Conservation (phyloP, 2,113 vertebrate species). For the Dunckerocampus dactyliophorus region DNA sequence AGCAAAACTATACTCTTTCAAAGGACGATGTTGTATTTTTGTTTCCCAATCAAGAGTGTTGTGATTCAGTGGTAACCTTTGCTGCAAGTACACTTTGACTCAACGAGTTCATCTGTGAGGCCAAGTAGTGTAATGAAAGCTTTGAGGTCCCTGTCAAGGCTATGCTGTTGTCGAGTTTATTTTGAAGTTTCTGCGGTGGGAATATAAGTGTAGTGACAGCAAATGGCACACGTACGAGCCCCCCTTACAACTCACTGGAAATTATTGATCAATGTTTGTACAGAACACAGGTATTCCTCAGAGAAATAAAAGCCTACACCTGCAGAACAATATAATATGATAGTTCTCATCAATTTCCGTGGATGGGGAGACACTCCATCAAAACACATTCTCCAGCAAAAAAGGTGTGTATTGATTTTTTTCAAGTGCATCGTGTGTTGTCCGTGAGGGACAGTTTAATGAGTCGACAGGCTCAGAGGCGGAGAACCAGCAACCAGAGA, state of each 20-base stretch:
- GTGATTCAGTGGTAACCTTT: conserved; percentile 12
- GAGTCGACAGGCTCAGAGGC: conserved; percentile 66
- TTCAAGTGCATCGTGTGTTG: conserved; percentile 61
- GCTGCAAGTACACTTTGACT: conserved; percentile 16
- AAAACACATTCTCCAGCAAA: conserved; percentile 47
- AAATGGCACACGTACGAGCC: conserved; percentile 23
- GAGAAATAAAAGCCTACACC: conserved; percentile 64
- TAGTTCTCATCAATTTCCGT: conserved; percentile 56
- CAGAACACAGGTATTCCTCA: conserved; percentile 38
- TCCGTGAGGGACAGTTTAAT: conserved; percentile 72
- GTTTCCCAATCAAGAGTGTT: neutral
- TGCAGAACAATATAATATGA: conserved; percentile 46
- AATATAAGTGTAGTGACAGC: conserved; percentile 32
- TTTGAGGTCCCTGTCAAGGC: conserved; percentile 19
- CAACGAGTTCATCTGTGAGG: conserved; percentile 21
- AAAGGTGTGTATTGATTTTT: conserved; percentile 71
- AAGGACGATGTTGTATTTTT: neutral
- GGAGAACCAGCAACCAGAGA: conserved; percentile 48
- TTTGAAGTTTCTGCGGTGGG: conserved; percentile 11
- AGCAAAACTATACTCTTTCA: neutral
- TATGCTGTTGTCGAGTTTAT: conserved; percentile 20
- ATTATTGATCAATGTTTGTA: conserved; percentile 55
- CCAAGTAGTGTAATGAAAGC: conserved; percentile 15
- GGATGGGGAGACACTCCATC: conserved; percentile 56
- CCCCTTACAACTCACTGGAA: conserved; percentile 47